These are phyloP conservation scores for Hystrix cristata DNA, from an alignment of 2,113 vertebrate species.

Conservation along the genomic window DNA sequence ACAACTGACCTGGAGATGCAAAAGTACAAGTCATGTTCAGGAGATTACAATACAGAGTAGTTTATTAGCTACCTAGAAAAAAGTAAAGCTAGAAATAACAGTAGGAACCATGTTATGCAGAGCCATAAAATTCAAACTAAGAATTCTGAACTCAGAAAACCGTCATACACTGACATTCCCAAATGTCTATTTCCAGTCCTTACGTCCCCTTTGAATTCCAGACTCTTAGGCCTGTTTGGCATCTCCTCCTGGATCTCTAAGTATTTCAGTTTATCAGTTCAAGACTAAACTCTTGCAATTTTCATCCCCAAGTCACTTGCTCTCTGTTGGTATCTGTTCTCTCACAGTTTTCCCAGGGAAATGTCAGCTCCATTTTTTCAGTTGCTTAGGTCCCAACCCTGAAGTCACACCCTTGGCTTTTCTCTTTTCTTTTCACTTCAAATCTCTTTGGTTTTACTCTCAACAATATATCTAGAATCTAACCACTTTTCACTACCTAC, in stretches of 20 bases:
- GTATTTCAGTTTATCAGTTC: neutral
- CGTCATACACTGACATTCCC: neutral
- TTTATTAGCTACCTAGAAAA: slow-evolving; percentile 6
- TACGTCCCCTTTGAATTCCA: slow-evolving; percentile 8
- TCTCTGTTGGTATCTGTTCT: neutral
- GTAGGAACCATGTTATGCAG: neutral
- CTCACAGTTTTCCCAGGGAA: neutral
- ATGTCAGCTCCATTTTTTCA: neutral
- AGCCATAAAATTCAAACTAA: slow-evolving; percentile 29
- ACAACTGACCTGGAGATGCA: neutral
- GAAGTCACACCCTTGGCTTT: neutral
- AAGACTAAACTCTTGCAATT: neutral
- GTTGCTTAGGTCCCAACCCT: slow-evolving; percentile 37
- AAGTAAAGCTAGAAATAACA: slow-evolving; percentile 6
- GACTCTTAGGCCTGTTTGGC: neutral
- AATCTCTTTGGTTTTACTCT: slow-evolving; percentile 22
- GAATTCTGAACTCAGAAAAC: slow-evolving; percentile 41
- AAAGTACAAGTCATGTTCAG: neutral
- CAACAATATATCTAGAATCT: neutral
- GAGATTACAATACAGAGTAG: neutral
- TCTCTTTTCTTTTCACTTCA: neutral
- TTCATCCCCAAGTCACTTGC: neutral
- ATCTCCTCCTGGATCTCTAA: slow-evolving; percentile 1
- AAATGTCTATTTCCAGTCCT: neutral
- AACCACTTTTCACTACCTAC: neutral